phyloP scores from a whole-genome alignment of 2,888 invertebrate species.

The Tridacna crocea region DNA sequence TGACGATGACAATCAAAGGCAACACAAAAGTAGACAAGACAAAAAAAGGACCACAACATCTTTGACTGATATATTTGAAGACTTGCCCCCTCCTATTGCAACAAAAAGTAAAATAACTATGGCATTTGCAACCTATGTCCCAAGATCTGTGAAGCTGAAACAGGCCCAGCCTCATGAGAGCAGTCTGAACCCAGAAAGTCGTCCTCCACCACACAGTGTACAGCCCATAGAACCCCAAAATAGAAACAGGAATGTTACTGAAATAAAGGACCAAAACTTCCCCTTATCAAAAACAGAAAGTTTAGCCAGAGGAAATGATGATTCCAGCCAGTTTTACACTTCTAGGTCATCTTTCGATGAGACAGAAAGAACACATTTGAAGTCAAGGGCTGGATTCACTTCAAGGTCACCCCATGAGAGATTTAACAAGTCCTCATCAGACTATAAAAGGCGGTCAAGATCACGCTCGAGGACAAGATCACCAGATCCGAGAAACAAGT shows the following conservation, averaged over 20 bases:
- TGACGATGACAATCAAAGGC: neutral
- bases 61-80: conserved; percentile 47
- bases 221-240: neutral
- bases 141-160: conserved; percentile 57
- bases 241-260: conserved; percentile 20
- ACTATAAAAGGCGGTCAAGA: neutral
- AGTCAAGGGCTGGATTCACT: neutral
- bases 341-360: neutral
- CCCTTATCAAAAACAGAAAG: neutral
- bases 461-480: conserved; percentile 12
- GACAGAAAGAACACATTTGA: neutral
- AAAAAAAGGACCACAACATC: neutral
- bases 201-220: conserved; percentile 18
- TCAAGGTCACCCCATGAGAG: conserved; percentile 29
- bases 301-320: neutral
- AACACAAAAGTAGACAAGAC: neutral
- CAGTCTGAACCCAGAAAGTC: conserved; percentile 51
- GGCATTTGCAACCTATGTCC: conserved; percentile 56
- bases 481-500: neutral
- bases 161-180: conserved; percentile 38
- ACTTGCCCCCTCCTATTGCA: conserved; percentile 31
- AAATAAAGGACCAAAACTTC: conserved; percentile 16
- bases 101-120: conserved; percentile 5
- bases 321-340: neutral
- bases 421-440: neutral